Evolutionary conservation across 1,140 invertebrate species (phyloP).

Genomic region (Mya arenaria): DNA sequence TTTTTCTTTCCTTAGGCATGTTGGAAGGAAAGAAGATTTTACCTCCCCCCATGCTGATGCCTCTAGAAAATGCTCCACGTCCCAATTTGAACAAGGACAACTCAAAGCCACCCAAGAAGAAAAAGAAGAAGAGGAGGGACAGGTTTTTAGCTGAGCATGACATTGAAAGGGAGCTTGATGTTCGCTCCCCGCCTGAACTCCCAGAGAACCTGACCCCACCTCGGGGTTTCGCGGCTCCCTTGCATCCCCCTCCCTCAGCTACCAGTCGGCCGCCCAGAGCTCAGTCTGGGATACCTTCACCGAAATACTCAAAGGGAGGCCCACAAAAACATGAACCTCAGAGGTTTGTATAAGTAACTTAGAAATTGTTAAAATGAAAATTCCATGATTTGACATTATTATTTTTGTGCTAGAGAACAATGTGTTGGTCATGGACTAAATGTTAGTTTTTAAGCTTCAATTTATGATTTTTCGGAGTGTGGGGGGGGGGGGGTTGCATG

Average conservation of each 20-base stretch:
- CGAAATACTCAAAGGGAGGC: conserved; percentile 69
- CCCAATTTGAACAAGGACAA: conserved; percentile 61
- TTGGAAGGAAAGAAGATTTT: conserved; percentile 71
- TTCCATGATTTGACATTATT: too few relatives aligned
- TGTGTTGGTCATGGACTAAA: too few relatives aligned
- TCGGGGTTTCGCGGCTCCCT: conserved; percentile 71
- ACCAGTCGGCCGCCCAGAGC: conserved; percentile 58
- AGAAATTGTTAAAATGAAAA: too few relatives aligned
- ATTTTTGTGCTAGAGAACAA: too few relatives aligned
- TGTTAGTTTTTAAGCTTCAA: too few relatives aligned
- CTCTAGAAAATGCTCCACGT: conserved; percentile 74
- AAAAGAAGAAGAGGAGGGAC: conserved; percentile 66
- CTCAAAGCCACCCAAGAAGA: conserved; percentile 69
- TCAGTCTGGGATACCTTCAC: conserved; percentile 64
- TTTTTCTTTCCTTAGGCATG: too few relatives aligned
- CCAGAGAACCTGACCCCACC: conserved; percentile 69
- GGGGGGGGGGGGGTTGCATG: too few relatives aligned
- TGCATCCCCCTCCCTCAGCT: conserved; percentile 72
- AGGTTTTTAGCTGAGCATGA: conserved; percentile 62
- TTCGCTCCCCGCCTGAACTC: conserved; percentile 68
- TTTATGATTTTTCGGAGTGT: too few relatives aligned
- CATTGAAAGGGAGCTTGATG: conserved; percentile 61
- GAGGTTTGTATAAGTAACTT: conserved; percentile 64
- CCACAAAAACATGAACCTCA: conserved; percentile 67
- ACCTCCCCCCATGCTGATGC: conserved; percentile 71